Conservation (phyloP, 2,888 invertebrate genomes). For the Elegia similella region DNA sequence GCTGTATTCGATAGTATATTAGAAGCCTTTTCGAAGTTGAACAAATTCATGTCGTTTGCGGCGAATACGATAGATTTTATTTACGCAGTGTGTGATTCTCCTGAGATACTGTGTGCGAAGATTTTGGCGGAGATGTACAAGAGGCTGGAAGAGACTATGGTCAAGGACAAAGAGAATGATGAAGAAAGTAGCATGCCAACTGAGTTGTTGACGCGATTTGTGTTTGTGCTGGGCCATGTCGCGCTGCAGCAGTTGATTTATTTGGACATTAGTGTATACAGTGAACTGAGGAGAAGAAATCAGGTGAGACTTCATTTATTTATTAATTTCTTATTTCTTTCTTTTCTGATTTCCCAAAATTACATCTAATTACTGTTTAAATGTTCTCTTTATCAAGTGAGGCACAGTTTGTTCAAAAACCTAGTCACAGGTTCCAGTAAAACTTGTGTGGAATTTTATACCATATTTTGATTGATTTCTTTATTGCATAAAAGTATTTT, state of each 20-base stretch:
- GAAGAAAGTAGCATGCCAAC: constrained; percentile 57
- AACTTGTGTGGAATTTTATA: no score
- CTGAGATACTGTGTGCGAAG: constrained; percentile 76
- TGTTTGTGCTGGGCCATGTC: constrained; percentile 87
- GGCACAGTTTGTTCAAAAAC: no score
- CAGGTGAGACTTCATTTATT: constrained; percentile 45
- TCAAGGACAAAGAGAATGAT: constrained; percentile 51
- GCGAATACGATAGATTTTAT: constrained; percentile 76
- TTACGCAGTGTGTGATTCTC: constrained; percentile 81
- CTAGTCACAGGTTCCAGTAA: no score
- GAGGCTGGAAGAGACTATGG: constrained; percentile 62
- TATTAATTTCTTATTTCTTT: not conserved
- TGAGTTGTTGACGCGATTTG: constrained; percentile 75
- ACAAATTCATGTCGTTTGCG: constrained; percentile 76
- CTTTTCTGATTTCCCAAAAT: no score
- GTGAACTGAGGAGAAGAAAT: constrained; percentile 84
- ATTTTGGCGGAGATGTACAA: constrained; percentile 72
- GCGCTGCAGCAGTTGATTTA: constrained; percentile 90
- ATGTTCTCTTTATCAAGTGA: no score
- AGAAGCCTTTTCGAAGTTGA: constrained; percentile 69
- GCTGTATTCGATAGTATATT: constrained; percentile 63
- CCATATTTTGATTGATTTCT: no score
- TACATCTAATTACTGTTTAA: no score
- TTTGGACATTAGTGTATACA: constrained; percentile 91
- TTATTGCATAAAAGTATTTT: no score